These are phyloP conservation scores for Corydoras sp. DNA, from an alignment of 2,113 vertebrate genomes.

Conservation along the genomic window DNA sequence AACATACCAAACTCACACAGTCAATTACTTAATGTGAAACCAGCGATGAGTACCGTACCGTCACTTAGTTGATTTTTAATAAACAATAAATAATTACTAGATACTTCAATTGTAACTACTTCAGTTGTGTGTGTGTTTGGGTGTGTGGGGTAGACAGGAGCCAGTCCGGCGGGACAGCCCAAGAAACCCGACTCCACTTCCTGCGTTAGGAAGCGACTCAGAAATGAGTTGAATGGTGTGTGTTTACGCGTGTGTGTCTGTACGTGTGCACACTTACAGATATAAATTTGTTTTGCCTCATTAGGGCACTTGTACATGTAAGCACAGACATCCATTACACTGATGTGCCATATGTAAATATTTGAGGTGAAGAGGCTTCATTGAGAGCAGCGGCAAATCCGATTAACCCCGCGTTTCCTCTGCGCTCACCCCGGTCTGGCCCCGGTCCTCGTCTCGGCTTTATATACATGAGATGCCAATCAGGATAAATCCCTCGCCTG, in stretches of 20 bases:
- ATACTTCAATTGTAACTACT: neutral
- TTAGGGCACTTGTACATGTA: conserved; percentile 33
- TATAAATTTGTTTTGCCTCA: conserved; percentile 15
- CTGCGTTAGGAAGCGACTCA: conserved; percentile 44
- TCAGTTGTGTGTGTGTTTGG: conserved; percentile 12
- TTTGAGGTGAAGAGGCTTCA: conserved; percentile 64
- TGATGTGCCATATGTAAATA: conserved; percentile 69
- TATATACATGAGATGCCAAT: conserved; percentile 12
- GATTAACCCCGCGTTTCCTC: conserved; percentile 66
- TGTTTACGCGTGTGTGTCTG: conserved; percentile 23
- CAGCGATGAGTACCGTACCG: no score
- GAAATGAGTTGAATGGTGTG: conserved; percentile 23
- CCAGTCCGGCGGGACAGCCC: conserved; percentile 33
- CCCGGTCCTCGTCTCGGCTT: neutral
- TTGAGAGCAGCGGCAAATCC: conserved; percentile 63
- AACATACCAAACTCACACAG: neutral
- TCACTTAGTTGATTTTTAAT: neutral
- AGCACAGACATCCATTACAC: conserved; percentile 65
- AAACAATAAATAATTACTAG: neutral
- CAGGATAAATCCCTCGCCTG: neutral
- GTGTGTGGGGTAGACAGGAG: conserved; percentile 36
- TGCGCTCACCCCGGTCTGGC: conserved; percentile 48
- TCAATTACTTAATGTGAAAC: no score
- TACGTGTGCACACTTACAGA: conserved; percentile 15
- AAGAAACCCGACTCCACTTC: conserved; percentile 45